Evolutionary conservation across 2,888 invertebrate genomes (phyloP).

Genomic region (Drosophila macrospina): DNA sequence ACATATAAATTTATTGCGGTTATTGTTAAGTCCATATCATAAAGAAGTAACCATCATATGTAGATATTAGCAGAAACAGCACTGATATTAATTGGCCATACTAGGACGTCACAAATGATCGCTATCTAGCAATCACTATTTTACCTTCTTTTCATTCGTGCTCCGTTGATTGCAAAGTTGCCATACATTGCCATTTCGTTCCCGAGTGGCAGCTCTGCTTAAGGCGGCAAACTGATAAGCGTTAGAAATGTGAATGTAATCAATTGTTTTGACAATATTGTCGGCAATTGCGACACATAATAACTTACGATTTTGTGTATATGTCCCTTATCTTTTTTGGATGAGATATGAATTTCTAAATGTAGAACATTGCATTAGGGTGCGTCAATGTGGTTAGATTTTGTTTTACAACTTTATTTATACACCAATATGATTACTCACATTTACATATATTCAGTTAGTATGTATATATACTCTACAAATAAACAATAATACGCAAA

Average conservation of each 20-base stretch:
- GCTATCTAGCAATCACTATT: neutral
- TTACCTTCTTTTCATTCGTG: neutral
- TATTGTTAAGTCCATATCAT: neutral
- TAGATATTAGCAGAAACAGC: neutral
- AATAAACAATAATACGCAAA: conserved; percentile 47
- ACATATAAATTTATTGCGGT: neutral
- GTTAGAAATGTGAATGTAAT: conserved; percentile 29
- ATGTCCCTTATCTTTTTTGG: conserved; percentile 22
- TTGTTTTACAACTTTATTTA: conserved; percentile 67
- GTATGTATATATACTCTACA: conserved; percentile 35
- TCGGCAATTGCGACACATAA: conserved; percentile 11
- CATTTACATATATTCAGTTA: conserved; percentile 32
- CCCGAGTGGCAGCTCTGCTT: conserved; percentile 12
- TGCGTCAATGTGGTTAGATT: conserved; percentile 12
- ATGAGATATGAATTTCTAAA: conserved; percentile 31
- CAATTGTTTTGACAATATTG: conserved; percentile 10
- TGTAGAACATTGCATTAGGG: conserved; percentile 17
- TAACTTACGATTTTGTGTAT: conserved; percentile 9
- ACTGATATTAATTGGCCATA: neutral
- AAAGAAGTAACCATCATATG: neutral
- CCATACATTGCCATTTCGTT: conserved; percentile 3
- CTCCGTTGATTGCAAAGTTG: conserved; percentile 6
- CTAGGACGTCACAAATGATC: neutral
- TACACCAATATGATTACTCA: conserved; percentile 47
- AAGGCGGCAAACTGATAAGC: conserved; percentile 11